Base-by-base conservation (phyloP, 2,888 invertebrate species). In the Melanargia galathea region DNA sequence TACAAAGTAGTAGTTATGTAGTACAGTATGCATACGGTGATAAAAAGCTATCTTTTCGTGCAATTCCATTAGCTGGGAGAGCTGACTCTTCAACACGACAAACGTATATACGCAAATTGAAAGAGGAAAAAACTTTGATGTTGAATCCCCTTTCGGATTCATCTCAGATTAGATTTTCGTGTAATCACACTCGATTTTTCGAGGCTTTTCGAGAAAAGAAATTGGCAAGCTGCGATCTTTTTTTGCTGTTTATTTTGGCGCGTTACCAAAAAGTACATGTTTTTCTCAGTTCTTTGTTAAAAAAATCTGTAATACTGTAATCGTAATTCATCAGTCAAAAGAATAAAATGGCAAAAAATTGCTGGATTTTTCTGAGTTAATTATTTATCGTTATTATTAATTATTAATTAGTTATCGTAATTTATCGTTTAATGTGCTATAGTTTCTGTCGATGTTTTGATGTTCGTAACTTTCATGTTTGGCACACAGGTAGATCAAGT, bases 51-150 rank as follows among this genome's bases (percentile, higher is more conserved):
- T 52, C 43, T 57, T 45, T 52, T 66, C 61, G 59, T 70, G 73
- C 73, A 72, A 75, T 77, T 75, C 75, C 73, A 77, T 77, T 75
- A 75, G 66, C 70, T 66, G 66, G 63, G 70, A 75, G 76, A 73
- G 74, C 75, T 74, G 74, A 74, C 74, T 70, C 65, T 70, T 70
- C 67, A 68, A 68, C 70, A 63, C 68, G 69, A 65, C 66, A 68
- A 76, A 74, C 70, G 67, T 74, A 71, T 72, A 69, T 60, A 66
- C 70, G 68, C 70, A 73, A 74, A 70, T 74, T 71, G 70, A 71
- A 72, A 65, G 70, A 66, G 67, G 67, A 69, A 71, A 71, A 46
- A 73, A 73, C 70, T 69, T 69, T 70, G 68, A 69, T 63, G 58
- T 64, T 60, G 54, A 57, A 52, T 57, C 49, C 64, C 48, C 61